Evolutionary conservation across 1,140 invertebrate genomes (phyloP).

Genomic region (Apis mellifera): DNA sequence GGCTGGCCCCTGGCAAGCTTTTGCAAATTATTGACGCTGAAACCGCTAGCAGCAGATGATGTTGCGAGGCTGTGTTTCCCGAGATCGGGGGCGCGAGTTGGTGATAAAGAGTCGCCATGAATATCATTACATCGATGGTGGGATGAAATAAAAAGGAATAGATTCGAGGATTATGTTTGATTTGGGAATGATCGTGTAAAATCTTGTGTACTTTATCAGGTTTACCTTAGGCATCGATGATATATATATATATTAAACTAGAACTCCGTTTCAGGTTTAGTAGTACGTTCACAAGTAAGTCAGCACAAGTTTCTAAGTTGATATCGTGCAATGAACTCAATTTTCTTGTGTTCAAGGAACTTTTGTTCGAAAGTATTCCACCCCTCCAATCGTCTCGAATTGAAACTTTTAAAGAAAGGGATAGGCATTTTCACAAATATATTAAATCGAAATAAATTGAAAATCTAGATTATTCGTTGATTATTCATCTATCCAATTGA

Average conservation of each 20-base stretch:
- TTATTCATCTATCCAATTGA: no score
- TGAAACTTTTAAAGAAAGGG: neutral
- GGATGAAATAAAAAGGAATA: neutral
- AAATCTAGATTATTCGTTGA: no score
- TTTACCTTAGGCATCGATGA: neutral
- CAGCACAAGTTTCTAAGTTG: neutral
- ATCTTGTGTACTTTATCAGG: neutral
- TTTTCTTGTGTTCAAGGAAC: neutral
- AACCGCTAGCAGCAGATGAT: slow-evolving; percentile 68
- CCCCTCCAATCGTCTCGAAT: neutral
- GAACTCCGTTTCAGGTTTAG: neutral
- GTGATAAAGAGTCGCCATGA: slow-evolving; percentile 6
- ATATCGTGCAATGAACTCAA: neutral
- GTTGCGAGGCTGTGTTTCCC: slow-evolving; percentile 44
- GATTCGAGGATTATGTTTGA: neutral
- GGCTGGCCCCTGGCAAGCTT: slow-evolving; percentile 70
- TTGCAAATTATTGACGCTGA: slow-evolving; percentile 75
- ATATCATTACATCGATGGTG: neutral
- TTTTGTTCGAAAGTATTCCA: neutral
- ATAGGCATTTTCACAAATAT: no score
- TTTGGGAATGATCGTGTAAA: neutral
- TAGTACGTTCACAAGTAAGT: neutral
- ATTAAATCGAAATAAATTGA: no score
- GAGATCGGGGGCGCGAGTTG: slow-evolving; percentile 9
- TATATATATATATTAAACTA: neutral